These are phyloP conservation scores for Myotis pilosus DNA, from an alignment of 2,797 vertebrate species.

Conservation along the genomic window DNA sequence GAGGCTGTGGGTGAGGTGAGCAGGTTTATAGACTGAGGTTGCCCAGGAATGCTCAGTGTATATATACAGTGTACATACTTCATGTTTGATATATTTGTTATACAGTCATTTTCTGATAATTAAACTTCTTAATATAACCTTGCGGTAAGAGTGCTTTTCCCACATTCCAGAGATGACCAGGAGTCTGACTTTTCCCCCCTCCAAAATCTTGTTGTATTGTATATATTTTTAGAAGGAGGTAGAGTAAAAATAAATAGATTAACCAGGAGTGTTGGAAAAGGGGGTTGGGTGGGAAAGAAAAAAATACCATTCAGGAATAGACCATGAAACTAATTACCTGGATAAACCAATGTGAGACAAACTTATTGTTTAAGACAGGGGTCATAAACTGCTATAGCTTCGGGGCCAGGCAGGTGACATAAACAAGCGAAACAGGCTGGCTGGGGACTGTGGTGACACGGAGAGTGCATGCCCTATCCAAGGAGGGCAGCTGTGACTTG, in stretches of 20 bases:
- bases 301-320: conserved; percentile 71
- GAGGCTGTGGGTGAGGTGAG: conserved; percentile 61
- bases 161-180: conserved; percentile 75
- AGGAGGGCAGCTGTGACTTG: background rate
- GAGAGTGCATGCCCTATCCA: background rate
- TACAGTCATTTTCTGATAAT: conserved; percentile 75
- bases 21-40: conserved; percentile 68
- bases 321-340: conserved; percentile 37
- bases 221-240: conserved; percentile 70
- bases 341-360: conserved; percentile 51
- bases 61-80: conserved; percentile 70
- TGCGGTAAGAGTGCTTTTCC: conserved; percentile 63
- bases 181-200: background rate
- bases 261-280: conserved; percentile 59
- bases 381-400: conserved; percentile 41
- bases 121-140: conserved; percentile 78
- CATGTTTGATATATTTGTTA: conserved; percentile 74
- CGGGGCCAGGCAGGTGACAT: background rate
- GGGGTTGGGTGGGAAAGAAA: conserved; percentile 63
- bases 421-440: background rate
- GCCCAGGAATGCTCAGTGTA: conserved; percentile 73
- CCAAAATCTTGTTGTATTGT: conserved; percentile 66
- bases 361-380: conserved; percentile 48
- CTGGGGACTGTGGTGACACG: background rate
- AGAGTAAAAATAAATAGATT: conserved; percentile 72